Percentiles rank a stretch among this genome's conserved stretches.
Conservation (phyloP, 2,888 invertebrate genomes). For the Synergus gifuensis region DNA sequence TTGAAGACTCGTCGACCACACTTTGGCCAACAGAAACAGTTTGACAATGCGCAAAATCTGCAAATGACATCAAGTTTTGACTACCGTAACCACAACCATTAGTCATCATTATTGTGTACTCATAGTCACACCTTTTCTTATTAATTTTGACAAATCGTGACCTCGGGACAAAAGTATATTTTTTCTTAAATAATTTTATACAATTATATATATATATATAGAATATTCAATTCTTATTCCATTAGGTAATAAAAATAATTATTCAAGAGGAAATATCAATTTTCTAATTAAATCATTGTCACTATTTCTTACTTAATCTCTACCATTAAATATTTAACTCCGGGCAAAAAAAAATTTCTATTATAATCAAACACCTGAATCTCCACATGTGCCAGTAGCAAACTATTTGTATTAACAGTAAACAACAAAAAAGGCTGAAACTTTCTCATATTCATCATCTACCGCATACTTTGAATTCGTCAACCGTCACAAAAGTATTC, state of each 20-base stretch:
- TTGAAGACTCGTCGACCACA: slow-evolving; percentile 22
- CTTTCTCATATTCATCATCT: neutral
- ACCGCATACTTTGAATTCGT: neutral
- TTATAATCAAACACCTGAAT: neutral
- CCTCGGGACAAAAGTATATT: neutral
- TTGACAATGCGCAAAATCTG: slow-evolving; percentile 2
- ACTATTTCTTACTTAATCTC: neutral
- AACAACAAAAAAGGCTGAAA: neutral
- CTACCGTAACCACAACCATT: slow-evolving; percentile 9
- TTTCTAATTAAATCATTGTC: neutral
- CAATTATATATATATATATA: too few species aligned
- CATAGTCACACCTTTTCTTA: neutral
- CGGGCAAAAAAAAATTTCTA: neutral
- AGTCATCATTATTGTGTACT: neutral
- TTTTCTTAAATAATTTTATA: neutral
- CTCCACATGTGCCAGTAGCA: neutral
- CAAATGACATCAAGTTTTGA: slow-evolving; percentile 8
- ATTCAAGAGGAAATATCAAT: too few species aligned
- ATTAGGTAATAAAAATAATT: too few species aligned
- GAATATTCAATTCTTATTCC: too few species aligned
- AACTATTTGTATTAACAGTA: neutral
- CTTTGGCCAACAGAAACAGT: slow-evolving; percentile 33
- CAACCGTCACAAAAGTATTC: slow-evolving; percentile 2
- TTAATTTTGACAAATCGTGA: neutral
- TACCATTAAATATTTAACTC: neutral